Base-by-base conservation (phyloP, 1,140 invertebrate species). In the Achroia grisella region DNA sequence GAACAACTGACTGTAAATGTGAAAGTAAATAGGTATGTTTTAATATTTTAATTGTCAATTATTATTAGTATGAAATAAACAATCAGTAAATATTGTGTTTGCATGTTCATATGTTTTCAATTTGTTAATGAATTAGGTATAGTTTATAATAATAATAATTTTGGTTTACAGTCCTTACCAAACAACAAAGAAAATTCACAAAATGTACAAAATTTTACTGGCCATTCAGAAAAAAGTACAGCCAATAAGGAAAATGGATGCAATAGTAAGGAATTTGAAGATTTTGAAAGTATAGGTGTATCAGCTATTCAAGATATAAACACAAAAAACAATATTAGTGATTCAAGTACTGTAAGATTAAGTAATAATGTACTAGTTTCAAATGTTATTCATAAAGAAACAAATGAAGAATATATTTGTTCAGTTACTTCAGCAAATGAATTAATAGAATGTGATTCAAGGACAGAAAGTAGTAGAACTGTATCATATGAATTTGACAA, bases 281-380 rank as follows among this genome's bases (percentile, higher is more conserved):
- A 52, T 12, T 33, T 45, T 37, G 44, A 54, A 27, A 66, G 57
- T 28, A 10, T 62, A 30, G 54, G 55, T 1, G 52, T 59, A 30
- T 71, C 69, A 31, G 56, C 56, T 23, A 61, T 69, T 31, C 56
- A 69, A 44, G 56, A 69, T 51, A 36, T 71, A n/a, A 48, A 39
- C 15, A 42, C 42, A n/a, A 28, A 39, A 40, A 28, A 44, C 28
- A 35, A 39, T 15, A 33, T 37, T 29, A 9, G 13, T 32, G 11
- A 43, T 12, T 41, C 32, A 8, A 46, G 44, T 33, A 12, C 32
- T 10, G 36, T 45, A 8, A 42, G 27, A 33, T 39, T 33, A 17
- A 14, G 13, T 37, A 23, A 15, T 37, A 2, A n/a, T 15, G 17
- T 15, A n/a, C 13, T 15, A 15, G n/a, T 37, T 9, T n/a, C 8